Conservation (phyloP, 2,797 vertebrate genomes). For the Hylomyscus alleni region DNA sequence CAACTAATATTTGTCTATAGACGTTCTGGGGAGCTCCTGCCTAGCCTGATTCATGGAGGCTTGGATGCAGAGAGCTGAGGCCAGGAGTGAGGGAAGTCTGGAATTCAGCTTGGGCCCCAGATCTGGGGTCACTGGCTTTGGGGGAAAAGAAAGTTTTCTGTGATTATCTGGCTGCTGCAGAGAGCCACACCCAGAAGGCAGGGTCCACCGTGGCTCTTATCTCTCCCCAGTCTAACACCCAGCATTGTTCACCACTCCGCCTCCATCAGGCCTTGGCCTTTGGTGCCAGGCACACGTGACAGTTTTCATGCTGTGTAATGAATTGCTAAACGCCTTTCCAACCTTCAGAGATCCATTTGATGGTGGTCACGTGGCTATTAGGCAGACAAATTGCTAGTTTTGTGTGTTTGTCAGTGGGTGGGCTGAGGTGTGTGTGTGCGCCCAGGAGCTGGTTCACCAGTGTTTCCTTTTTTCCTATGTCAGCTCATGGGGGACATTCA, state of each 20-base stretch:
- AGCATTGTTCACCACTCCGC: neutral
- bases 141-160: rapidly evolving
- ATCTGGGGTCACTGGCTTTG: neutral
- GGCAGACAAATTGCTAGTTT: neutral
- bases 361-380: rapidly evolving
- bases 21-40: neutral
- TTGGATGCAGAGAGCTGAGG: neutral
- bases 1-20: neutral
- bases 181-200: neutral
- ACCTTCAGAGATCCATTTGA: neutral
- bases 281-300: rapidly evolving
- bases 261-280: neutral
- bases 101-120: neutral
- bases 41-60: rapidly evolving
- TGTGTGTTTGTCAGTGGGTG: rapidly evolving
- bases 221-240: neutral
- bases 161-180: neutral
- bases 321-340: neutral
- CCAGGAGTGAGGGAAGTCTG: neutral
- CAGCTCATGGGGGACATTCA: neutral
- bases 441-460: neutral
- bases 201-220: rapidly evolving
- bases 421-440: rapidly evolving
- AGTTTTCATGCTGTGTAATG: neutral
- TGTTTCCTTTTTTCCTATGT: neutral